phyloP scores from a whole-genome alignment of 1,140 invertebrate genomes.

The Brachionus asplanchnoidis region DNA sequence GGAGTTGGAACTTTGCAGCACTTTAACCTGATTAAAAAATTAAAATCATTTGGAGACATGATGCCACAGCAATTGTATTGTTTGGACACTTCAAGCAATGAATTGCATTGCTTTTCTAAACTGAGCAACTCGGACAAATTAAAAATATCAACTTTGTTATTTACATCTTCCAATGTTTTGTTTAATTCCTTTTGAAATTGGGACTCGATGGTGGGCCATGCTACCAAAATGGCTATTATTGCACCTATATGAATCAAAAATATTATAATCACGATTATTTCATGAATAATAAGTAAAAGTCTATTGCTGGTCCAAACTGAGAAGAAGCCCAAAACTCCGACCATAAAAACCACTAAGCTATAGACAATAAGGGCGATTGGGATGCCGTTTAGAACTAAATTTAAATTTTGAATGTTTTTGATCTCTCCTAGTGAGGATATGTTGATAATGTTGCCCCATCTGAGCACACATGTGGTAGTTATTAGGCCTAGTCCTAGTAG shows the following conservation, averaged over 20 bases:
- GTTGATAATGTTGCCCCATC: constrained; percentile 22
- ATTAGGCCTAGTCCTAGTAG: not conserved
- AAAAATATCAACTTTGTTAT: not conserved
- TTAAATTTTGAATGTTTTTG: not conserved
- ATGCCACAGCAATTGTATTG: constrained; percentile 13
- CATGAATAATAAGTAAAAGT: not conserved
- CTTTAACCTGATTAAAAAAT: not conserved
- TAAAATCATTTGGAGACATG: constrained; percentile 4
- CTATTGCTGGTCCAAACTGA: not conserved
- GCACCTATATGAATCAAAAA: constrained; percentile 8
- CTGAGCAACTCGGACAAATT: constrained; percentile 11
- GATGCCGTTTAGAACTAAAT: not conserved
- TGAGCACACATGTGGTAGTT: not conserved
- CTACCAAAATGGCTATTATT: not conserved
- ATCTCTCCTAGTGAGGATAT: not conserved
- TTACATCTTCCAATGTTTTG: not conserved
- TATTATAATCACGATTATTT: not conserved
- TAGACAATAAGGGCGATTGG: not conserved
- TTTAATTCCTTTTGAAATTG: not conserved
- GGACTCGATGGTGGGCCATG: not conserved
- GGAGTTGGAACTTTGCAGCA: constrained; percentile 4
- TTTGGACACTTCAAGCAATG: not conserved
- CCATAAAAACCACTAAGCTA: not conserved
- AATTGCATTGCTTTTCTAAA: not conserved
- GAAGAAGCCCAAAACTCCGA: not conserved